A percentile compares a stretch with the other conserved stretches of the same genome.
Conservation (phyloP, 2,888 invertebrate species). For the Lissocephala sabroskyi region DNA sequence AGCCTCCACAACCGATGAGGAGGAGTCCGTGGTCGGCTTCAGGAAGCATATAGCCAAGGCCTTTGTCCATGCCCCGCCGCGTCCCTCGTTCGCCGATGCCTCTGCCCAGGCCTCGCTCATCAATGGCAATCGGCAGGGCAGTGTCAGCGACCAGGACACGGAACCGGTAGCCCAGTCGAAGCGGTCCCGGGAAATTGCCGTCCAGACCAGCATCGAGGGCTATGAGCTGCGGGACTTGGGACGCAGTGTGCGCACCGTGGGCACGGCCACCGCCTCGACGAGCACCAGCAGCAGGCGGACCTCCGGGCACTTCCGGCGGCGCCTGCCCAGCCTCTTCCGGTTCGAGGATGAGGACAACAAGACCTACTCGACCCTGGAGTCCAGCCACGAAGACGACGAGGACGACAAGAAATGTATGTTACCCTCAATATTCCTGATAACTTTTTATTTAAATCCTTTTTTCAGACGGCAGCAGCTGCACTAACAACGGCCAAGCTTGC, state of each 20-base stretch:
- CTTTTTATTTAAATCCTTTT: background rate
- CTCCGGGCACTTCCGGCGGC: slow-evolving; percentile 33
- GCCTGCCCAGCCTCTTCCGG: slow-evolving; percentile 42
- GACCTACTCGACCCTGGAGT: slow-evolving; percentile 66
- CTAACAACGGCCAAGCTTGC: slow-evolving; percentile 63
- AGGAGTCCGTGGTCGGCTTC: background rate
- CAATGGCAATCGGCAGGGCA: slow-evolving; percentile 27
- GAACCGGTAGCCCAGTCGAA: slow-evolving; percentile 10
- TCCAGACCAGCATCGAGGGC: slow-evolving; percentile 68
- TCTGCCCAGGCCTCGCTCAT: slow-evolving; percentile 39
- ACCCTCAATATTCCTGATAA: background rate
- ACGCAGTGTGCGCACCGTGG: slow-evolving; percentile 53
- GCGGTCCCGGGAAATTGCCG: slow-evolving; percentile 64
- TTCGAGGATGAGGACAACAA: slow-evolving; percentile 67
- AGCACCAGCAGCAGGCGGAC: slow-evolving; percentile 51
- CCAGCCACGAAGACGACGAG: slow-evolving; percentile 68
- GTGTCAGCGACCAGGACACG: slow-evolving; percentile 1
- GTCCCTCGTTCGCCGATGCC: slow-evolving; percentile 41
- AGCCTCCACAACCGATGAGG: slow-evolving; percentile 12
- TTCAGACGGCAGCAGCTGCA: slow-evolving; percentile 64
- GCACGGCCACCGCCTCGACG: slow-evolving; percentile 52
- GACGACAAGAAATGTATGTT: slow-evolving; percentile 62
- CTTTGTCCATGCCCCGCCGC: slow-evolving; percentile 31
- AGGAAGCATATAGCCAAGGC: slow-evolving; percentile 27
- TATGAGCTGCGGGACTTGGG: slow-evolving; percentile 59